Evolutionary conservation across 2,888 invertebrate genomes (phyloP), one percentile per base, ranked within the genome.

Genomic region (Tinea trinotella): DNA sequence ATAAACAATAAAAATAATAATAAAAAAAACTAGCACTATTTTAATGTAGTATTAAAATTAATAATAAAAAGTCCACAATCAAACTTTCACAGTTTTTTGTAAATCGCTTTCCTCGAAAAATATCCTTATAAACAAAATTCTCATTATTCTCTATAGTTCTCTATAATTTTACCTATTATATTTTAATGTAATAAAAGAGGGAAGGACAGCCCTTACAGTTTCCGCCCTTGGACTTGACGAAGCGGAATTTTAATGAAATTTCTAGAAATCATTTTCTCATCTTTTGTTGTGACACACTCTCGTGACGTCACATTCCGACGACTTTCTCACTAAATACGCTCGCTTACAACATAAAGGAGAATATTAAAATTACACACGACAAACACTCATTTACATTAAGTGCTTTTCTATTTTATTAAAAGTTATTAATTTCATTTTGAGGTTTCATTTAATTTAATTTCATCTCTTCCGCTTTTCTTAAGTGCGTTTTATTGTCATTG

Each of bases 201-300:
- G 6, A 55, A 60, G 61, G 70, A 20, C 73, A 79, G 52, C 80
- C 80, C 77, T 81, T 56, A 57, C 62, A 61, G 68, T 4, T n/a
- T 30, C 30, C 30, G 7, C 30, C 66, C 68, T 68, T 61, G 64
- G 70, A 74, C 66, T 78, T 76, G 74, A 74, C 74, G 76, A 74
- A 70, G 76, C 70, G 74, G 75, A 81, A 80, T 79, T 80, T 78
- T 76, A 81, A 80, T 80, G 75, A 80, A 79, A 78, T 75, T 76
- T 77, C 71, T 72, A 70, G 72, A 74, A 72, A 79, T 74, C 65
- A 73, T 72, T 71, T 71, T 70, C 68, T 62, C 62, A 67, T 71
- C 67, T 74, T 69, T 74, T 72, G 68, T 71, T 58, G 62, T 66
- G 63, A 65, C 62, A 67, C 65, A 66, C 36, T n/a, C n/a, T 52